These are phyloP conservation scores for Cephus rjabovi DNA, from an alignment of 2,888 invertebrate species.

Conservation along the genomic window DNA sequence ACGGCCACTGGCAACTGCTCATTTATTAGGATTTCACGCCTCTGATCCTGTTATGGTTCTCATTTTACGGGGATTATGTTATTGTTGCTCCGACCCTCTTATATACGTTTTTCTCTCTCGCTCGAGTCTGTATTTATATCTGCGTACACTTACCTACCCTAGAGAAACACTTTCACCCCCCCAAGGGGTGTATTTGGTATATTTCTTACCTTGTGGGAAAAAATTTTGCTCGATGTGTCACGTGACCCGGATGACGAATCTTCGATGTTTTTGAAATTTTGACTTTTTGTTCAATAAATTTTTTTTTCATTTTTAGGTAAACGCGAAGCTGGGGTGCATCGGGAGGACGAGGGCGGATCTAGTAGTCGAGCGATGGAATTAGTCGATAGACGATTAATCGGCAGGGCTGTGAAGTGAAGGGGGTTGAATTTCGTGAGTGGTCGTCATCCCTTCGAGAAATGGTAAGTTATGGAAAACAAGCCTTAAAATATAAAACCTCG, in stretches of 20 bases:
- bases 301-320: neutral
- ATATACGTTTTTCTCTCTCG: neutral
- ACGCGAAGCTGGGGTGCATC: neutral
- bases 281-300: neutral
- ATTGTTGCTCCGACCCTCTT: constrained; percentile 32
- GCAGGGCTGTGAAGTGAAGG: neutral
- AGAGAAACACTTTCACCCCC: neutral
- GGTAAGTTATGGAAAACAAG: constrained; percentile 14
- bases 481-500: constrained; percentile 16
- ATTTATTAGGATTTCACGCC: constrained; percentile 62
- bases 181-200: neutral
- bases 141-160: neutral
- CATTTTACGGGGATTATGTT: constrained; percentile 53
- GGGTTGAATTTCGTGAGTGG: neutral
- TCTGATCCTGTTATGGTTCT: constrained; percentile 52
- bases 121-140: neutral
- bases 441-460: neutral
- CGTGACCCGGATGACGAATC: neutral
- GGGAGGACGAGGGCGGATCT: neutral
- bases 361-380: neutral
- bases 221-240: neutral
- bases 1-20: constrained; percentile 49
- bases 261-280: neutral
- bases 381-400: neutral
- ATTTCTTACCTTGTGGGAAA: constrained; percentile 1